Evolutionary conservation across 2,888 invertebrate genomes (phyloP).

Genomic region (Rhorus exstirpatorius): DNA sequence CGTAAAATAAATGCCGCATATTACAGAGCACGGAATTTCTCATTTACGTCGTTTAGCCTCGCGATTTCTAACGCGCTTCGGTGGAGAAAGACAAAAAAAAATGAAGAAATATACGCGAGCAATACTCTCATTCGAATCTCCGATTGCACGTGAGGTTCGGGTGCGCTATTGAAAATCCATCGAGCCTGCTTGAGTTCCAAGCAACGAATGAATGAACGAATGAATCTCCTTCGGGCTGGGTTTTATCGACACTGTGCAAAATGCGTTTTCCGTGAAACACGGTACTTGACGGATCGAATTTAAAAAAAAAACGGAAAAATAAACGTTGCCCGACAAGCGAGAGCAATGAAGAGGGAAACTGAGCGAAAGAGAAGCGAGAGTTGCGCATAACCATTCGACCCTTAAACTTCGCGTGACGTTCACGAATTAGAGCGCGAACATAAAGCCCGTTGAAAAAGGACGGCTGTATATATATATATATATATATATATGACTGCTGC

Average conservation of each 20-base stretch:
- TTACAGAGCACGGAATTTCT: slow-evolving; percentile 30
- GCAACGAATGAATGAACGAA: slow-evolving; percentile 65
- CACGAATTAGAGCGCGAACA: slow-evolving; percentile 76
- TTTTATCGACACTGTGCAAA: slow-evolving; percentile 57
- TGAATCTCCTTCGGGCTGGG: slow-evolving; percentile 61
- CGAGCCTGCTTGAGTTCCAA: slow-evolving; percentile 23
- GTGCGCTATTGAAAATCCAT: slow-evolving; percentile 47
- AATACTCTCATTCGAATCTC: slow-evolving; percentile 41
- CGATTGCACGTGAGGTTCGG: slow-evolving; percentile 22
- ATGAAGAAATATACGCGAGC: slow-evolving; percentile 24
- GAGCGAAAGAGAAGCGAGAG: slow-evolving; percentile 34
- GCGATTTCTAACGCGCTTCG: slow-evolving; percentile 18
- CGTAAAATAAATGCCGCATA: slow-evolving; percentile 61
- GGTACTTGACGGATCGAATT: slow-evolving; percentile 53
- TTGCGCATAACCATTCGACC: slow-evolving; percentile 69
- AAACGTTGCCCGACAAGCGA: slow-evolving; percentile 12
- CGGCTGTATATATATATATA: slow-evolving; percentile 37
- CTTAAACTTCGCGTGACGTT: slow-evolving; percentile 77
- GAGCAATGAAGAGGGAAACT: slow-evolving; percentile 53
- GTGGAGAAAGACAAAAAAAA: background rate
- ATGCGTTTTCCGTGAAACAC: slow-evolving; percentile 60
- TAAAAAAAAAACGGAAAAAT: slow-evolving; percentile 30
- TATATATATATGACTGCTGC: slow-evolving; percentile 1
- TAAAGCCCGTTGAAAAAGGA: slow-evolving; percentile 73
- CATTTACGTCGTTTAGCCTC: slow-evolving; percentile 40